Evolutionary conservation across 2,888 invertebrate genomes (phyloP).

Genomic region (Pristionchus mayeri): DNA sequence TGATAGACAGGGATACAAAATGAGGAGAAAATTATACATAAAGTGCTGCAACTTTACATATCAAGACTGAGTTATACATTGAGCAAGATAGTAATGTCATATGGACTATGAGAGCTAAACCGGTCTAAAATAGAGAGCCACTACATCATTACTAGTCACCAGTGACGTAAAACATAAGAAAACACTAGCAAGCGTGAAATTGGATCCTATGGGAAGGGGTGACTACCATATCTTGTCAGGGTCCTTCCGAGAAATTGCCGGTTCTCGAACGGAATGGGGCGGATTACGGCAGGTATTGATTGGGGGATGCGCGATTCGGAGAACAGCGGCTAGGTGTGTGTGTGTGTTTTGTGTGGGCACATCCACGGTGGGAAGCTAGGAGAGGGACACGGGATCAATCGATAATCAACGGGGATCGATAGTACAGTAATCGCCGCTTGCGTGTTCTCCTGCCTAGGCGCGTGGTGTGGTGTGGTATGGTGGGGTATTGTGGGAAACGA

Average conservation of each 20-base stretch:
- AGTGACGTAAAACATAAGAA: neutral
- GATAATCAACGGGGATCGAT: conserved; percentile 28
- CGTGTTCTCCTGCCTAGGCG: conserved; percentile 37
- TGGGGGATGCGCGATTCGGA: neutral
- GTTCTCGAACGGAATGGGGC: neutral
- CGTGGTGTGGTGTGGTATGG: conserved; percentile 10
- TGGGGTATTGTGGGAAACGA: conserved; percentile 28
- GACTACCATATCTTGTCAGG: neutral
- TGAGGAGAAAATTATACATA: conserved; percentile 30
- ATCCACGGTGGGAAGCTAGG: conserved; percentile 45
- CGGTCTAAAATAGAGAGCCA: conserved; percentile 39
- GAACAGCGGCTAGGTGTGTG: conserved; percentile 41
- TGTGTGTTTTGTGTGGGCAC: conserved; percentile 21
- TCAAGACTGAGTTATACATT: conserved; percentile 7
- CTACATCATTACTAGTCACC: conserved; percentile 43
- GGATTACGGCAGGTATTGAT: conserved; percentile 39
- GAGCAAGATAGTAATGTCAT: conserved; percentile 28
- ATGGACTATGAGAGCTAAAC: neutral
- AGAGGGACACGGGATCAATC: neutral
- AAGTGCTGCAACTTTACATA: conserved; percentile 49
- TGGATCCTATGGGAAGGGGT: conserved; percentile 32
- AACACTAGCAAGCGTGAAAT: conserved; percentile 30
- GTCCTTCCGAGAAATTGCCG: conserved; percentile 33
- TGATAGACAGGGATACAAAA: neutral
- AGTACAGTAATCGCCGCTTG: conserved; percentile 39